A percentile compares a stretch with the other conserved stretches of the same genome.
Conservation (phyloP, 1,140 invertebrate species). For the Diorhabda carinulata region DNA sequence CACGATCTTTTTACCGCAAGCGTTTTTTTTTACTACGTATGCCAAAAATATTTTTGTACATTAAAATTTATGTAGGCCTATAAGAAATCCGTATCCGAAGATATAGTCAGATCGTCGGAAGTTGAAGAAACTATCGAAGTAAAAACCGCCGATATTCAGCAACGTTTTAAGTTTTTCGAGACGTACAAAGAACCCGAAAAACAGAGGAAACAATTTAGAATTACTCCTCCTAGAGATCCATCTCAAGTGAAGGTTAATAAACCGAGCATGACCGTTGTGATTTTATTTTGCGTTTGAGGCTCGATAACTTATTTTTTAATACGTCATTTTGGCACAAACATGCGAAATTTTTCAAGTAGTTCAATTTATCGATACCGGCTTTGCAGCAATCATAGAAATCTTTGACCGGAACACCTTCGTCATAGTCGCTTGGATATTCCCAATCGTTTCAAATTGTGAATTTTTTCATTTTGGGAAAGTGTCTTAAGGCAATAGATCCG, state of each 20-base stretch:
- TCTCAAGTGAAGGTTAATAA: constrained; percentile 45
- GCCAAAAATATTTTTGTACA: too few relatives aligned
- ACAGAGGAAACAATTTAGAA: constrained; percentile 71
- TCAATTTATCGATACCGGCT: too few relatives aligned
- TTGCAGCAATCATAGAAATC: too few relatives aligned
- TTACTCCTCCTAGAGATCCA: constrained; percentile 76
- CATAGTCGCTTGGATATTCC: too few relatives aligned
- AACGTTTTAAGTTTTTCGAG: constrained; percentile 89
- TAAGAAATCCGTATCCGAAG: constrained; percentile 58
- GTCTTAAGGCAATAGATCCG: too few relatives aligned
- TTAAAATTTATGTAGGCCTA: constrained; percentile 46
- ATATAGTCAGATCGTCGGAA: constrained; percentile 61
- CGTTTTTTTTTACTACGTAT: too few relatives aligned
- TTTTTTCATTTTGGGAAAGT: too few relatives aligned
- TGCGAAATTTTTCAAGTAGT: too few relatives aligned
- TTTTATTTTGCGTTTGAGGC: not conserved
- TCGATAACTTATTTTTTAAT: not conserved
- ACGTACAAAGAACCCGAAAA: constrained; percentile 71
- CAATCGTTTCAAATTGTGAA: too few relatives aligned
- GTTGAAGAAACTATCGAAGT: constrained; percentile 73
- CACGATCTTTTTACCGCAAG: too few relatives aligned
- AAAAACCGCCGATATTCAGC: constrained; percentile 74
- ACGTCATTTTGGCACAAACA: too few relatives aligned
- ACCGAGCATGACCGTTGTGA: constrained; percentile 5
- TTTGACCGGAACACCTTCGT: too few relatives aligned